Base-by-base conservation (phyloP, 2,888 invertebrate species). In the Gryllus longicercus region DNA sequence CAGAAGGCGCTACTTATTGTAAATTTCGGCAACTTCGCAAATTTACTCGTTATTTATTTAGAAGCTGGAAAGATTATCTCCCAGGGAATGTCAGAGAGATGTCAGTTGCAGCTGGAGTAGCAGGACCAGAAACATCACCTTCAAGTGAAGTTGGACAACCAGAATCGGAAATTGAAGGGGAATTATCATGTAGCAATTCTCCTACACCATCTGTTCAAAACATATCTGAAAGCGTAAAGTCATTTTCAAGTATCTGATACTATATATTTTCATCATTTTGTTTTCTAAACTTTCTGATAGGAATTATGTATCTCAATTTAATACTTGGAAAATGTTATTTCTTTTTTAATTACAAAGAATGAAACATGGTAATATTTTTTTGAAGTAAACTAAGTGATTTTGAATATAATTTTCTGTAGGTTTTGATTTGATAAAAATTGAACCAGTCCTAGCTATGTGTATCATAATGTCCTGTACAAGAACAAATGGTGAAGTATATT, bases 11-110 rank as follows among this genome's bases (percentile, higher is more conserved):
- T 0, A 96, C 96, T 0, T 97, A 96, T 85, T 97, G 97, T 87
- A 97, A 97, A 86, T 97, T 97, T 86, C 88, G 96, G 77, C 96
- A 97, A 85, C 88, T 97, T 50, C 90, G 96, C 83, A 97, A 97
- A 86, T 96, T 97, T 85, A 97, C 97, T 0, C 90, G 96, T 79
- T 97, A 97, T 86, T 88, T 97, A 82, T 96, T 96, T 85, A 90
- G 96, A 84, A 96, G 96, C 86, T 97, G 96, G 96, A 96, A 96
- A 87, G 96, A 96, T 86, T 96, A 97, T 86, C 89, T 97, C 74
- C 96, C 96, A 0, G 95, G 95, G 0, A 93, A 93, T 82, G 87
- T 93, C 81, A 88, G 82, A 49, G 82, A 82, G 76, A 81, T 82
- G 81, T 82, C 82, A 14, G 81, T 82, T 38, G 82, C 82, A 16